Base-by-base conservation (phyloP, 2,113 vertebrate genomes). In the Pseudois nayaur region DNA sequence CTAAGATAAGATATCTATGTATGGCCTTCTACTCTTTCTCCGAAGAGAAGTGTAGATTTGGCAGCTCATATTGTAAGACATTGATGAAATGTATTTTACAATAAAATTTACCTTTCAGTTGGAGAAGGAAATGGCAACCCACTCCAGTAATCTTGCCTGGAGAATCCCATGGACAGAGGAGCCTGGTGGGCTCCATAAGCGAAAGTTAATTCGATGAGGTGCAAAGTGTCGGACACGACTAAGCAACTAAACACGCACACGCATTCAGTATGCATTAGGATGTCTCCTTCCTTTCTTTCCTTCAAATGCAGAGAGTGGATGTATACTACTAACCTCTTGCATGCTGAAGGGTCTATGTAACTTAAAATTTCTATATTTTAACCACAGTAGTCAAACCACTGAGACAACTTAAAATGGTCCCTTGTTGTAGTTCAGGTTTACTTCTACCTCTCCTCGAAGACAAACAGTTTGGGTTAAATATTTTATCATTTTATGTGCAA, bases 191-290 rank as follows among this genome's bases (percentile, higher is more conserved):
- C 36, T 40, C 67, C 36, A 40, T 40, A 74, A 23, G 36, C 1
- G 0, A 40, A 23, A 40, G 11, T 40, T 40, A 40, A 74, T 12
- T 74, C 10, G 0, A 13, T 74, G 67, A 5, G 21, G 36, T 40
- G 5, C n/a, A 40, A 74, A 25, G 67, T 3, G 0, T 74, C 0
- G 0, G 21, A 25, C 67, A 74, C 0, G 0, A 40, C 67, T 74
- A 21, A 74, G 67, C 1, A 0, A 23, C 36, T 74, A 74, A 74
- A 40, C 67, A 74, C 5, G 5, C 19, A 71, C 67, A 71, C 5
- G 84, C n/a, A 19, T 83, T 78, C 19, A 78, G 12, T 9, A 86
- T 33, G 4, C 11, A 15, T 54, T 13, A 87, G 2, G n/a, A 43
- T 29, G 40, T 2, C 7, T 40, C 36, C 10, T 95, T 64, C 6